Evolutionary conservation across 2,888 invertebrate species (phyloP).

Genomic region (Aproaerema taeniolella): DNA sequence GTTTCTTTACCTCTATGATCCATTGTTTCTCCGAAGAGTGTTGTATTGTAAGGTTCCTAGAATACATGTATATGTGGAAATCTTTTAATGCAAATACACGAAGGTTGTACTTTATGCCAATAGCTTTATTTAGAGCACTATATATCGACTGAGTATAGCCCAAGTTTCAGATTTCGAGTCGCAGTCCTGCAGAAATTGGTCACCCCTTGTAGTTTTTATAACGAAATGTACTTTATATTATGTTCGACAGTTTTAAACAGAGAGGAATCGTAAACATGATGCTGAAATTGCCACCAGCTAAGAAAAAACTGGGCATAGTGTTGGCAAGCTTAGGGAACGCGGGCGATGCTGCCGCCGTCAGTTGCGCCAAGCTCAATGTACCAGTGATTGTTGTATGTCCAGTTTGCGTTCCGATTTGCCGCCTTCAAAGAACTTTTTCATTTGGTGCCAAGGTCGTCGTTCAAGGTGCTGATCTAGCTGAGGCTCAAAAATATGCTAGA

Average conservation of each 20-base stretch:
- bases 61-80: too few relatives aligned
- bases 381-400: slow-evolving; percentile 84
- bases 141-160: too few relatives aligned
- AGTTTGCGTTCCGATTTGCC: slow-evolving; percentile 79
- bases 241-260: slow-evolving; percentile 80
- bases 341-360: slow-evolving; percentile 81
- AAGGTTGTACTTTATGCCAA: too few relatives aligned
- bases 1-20: too few relatives aligned
- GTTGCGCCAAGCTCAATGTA: slow-evolving; percentile 77
- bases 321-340: slow-evolving; percentile 85
- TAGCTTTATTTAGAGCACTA: too few relatives aligned
- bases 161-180: too few relatives aligned
- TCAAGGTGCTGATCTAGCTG: slow-evolving; percentile 78
- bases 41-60: too few relatives aligned
- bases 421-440: slow-evolving; percentile 79
- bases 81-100: too few relatives aligned
- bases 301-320: slow-evolving; percentile 80
- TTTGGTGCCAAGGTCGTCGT: slow-evolving; percentile 82
- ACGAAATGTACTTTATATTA: slow-evolving; percentile 2
- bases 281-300: slow-evolving; percentile 72
- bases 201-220: too few relatives aligned
- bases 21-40: too few relatives aligned
- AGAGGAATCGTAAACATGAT: slow-evolving; percentile 82
- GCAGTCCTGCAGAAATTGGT: too few relatives aligned
- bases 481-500: slow-evolving; percentile 79